Conservation (phyloP, 64 coral and sea anemone species). For the Montipora foliosa region DNA sequence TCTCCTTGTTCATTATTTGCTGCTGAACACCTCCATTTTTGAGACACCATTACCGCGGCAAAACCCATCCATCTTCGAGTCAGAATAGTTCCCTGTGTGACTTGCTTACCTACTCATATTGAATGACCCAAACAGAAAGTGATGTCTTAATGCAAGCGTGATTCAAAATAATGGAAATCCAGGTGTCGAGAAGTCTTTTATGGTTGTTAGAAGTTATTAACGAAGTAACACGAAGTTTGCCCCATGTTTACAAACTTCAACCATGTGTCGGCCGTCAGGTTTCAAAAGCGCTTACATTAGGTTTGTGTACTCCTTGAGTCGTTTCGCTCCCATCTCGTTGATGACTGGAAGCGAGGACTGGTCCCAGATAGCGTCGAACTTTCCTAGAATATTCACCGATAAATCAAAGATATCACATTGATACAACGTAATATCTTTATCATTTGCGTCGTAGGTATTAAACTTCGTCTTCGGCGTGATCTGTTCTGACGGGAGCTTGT, state of each 20-base stretch:
- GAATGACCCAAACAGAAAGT: too few relatives aligned
- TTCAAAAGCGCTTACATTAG: slow-evolving; percentile 8
- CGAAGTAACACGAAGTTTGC: background rate
- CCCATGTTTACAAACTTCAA: slow-evolving; percentile 34
- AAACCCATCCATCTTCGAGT: too few relatives aligned
- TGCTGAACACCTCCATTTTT: too few relatives aligned
- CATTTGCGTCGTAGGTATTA: slow-evolving; percentile 21
- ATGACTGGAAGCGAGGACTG: slow-evolving; percentile 22
- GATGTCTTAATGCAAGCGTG: too few relatives aligned
- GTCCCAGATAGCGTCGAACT: slow-evolving; percentile 50
- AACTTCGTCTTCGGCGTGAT: slow-evolving; percentile 3
- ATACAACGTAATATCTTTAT: slow-evolving; percentile 18
- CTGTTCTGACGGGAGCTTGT: background rate
- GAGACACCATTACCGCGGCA: too few relatives aligned
- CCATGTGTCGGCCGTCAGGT: slow-evolving; percentile 47
- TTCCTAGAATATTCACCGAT: background rate
- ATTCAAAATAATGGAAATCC: too few relatives aligned
- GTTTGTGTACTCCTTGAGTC: slow-evolving; percentile 34
- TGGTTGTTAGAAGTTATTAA: too few relatives aligned
- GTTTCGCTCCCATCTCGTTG: slow-evolving; percentile 20
- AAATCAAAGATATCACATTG: slow-evolving; percentile 32
- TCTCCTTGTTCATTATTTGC: background rate
- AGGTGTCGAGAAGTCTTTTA: too few relatives aligned
- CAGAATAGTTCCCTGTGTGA: too few relatives aligned
- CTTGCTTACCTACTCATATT: too few relatives aligned